Conservation (phyloP, 2,113 vertebrate species). For the Siphamia tubifer region DNA sequence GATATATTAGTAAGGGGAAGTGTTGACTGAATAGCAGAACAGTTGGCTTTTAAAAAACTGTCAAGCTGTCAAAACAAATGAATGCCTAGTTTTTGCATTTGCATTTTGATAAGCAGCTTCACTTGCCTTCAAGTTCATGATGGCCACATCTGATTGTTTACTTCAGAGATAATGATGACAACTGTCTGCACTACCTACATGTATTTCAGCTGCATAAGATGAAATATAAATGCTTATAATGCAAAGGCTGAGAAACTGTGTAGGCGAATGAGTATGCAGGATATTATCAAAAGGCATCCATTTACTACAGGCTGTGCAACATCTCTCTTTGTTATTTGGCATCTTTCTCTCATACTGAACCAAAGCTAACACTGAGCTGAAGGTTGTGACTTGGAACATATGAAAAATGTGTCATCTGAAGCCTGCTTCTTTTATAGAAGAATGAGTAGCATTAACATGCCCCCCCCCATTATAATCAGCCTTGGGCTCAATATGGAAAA, state of each 20-base stretch:
- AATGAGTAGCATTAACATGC: background rate
- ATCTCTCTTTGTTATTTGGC: background rate
- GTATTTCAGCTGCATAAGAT: background rate
- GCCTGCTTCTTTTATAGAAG: background rate
- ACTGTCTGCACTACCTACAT: background rate
- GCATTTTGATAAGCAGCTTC: constrained; percentile 27
- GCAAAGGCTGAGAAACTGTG: constrained; percentile 12
- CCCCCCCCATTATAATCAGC: background rate
- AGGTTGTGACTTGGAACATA: background rate
- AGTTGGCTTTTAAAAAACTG: background rate
- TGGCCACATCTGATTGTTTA: constrained; percentile 40
- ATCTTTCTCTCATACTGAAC: background rate
- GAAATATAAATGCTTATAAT: background rate
- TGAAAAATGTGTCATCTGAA: background rate
- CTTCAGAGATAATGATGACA: constrained; percentile 33
- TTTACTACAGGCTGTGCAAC: background rate
- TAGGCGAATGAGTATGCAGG: background rate
- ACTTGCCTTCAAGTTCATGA: constrained; percentile 16
- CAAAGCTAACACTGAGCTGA: background rate
- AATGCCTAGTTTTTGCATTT: constrained; percentile 3
- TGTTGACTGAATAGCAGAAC: background rate
- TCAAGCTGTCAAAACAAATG: background rate
- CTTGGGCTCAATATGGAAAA: background rate
- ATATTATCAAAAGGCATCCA: background rate
- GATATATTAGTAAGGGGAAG: background rate